phyloP scores from a whole-genome alignment of 1,140 invertebrate species.

The Tetragnatha versicolor region DNA sequence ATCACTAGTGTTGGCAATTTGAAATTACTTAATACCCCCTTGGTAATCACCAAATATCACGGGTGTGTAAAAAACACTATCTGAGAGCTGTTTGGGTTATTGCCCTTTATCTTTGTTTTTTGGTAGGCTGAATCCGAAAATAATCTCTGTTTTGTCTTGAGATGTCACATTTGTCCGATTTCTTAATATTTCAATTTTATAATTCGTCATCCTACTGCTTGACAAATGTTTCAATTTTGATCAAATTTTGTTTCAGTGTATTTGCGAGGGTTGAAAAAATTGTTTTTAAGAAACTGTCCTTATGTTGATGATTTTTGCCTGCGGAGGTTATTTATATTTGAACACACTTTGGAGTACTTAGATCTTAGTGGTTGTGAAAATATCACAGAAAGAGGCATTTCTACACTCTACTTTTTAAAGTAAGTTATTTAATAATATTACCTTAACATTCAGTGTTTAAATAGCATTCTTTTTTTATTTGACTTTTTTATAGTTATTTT shows the following conservation, averaged over 20 bases:
- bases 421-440: slow-evolving; percentile 60
- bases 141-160: neutral
- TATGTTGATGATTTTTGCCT: slow-evolving; percentile 80
- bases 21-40: no score
- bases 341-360: slow-evolving; percentile 72
- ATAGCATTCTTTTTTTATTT: no score
- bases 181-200: neutral
- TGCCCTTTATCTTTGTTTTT: no score
- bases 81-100: no score
- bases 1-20: no score
- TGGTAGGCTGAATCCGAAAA: no score
- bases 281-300: slow-evolving; percentile 72
- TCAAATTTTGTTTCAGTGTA: slow-evolving; percentile 60
- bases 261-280: slow-evolving; percentile 70
- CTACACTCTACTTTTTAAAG: slow-evolving; percentile 71
- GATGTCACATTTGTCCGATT: neutral
- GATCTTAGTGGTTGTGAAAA: slow-evolving; percentile 75
- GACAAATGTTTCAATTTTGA: no score
- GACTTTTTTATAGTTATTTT: no score
- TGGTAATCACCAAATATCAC: no score
- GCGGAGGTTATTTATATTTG: slow-evolving; percentile 72
- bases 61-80: no score
- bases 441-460: no score
- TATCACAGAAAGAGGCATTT: slow-evolving; percentile 73
- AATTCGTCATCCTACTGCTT: no score